Evolutionary conservation across 1,140 invertebrate species (phyloP), one percentile per base, ranked within the genome.

Genomic region (Octopus sinensis): DNA sequence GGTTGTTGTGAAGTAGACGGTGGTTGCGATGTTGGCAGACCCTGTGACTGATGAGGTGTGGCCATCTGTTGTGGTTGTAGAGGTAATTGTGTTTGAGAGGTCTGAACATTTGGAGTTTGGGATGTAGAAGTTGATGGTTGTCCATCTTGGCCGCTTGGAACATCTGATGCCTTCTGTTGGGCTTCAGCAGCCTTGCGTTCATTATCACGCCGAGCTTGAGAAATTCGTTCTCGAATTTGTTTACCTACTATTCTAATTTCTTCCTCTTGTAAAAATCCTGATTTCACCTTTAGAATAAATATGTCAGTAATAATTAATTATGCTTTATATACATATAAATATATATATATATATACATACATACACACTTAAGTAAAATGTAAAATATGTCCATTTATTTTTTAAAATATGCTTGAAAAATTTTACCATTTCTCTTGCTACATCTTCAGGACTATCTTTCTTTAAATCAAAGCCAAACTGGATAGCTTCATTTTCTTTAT

Each of bases 401-500:
- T 12, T 73, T 13, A n/a, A 54, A 23, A 54, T 56, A 73, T 2
- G 30, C 17, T 62, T 73, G 12, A 79, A 84, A 52, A 80, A 1
- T 23, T 88, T 90, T 90, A 94, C 94, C 97, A 99, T 98, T 91
- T 98, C 98, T 87, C 95, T 94, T 76, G 97, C 96, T 81, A 99
- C 96, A 88, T 97, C 95, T 88, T 99, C 96, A 83, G 96, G 95
- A 89, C 97, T 95, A 90, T 99, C 98, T 80, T 93, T 93, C 84
- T 94, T 94, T 83, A 99, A 95, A 91, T 99, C 96, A 92, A 98
- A 99, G 84, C 98, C 97, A 92, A 99, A 99, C 91, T 99, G 97
- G 86, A 99, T 98, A 9, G 98, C 98, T 92, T 99, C 98, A 91
- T 99, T 99, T 91, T 99, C 97, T 90, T 99, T 98, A 89, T 99